Base-by-base conservation (phyloP, 2,797 vertebrate genomes). In the Sebastes oblongus region DNA sequence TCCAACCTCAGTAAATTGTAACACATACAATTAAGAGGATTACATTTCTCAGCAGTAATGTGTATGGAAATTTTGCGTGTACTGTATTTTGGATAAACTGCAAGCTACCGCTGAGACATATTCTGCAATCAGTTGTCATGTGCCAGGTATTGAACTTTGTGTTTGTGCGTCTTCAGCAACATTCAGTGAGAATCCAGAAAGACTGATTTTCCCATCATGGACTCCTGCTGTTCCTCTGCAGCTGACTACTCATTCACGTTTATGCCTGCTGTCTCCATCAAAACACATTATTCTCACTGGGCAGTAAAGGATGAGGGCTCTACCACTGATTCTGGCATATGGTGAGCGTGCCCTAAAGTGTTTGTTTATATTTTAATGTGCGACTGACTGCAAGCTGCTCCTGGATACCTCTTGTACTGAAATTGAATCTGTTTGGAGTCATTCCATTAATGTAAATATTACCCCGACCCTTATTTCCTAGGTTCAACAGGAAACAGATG, bases 371-470 rank as follows among this genome's bases (percentile, higher is more conserved):
- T 85, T 76, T 64, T 64, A 86, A 89, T 74, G 84, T 93, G 81
- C 22, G 80, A 90, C 81, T 83, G 80, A 90, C 83, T 83, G 80
- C 80, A 79, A 84, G 78, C 83, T 68, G 77, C 80, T 93, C 65
- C 58, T 77, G 69, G 84, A 86, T 85, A 84, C 81, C 74, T 87
- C 77, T 92, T 93, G 92, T 95, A 95, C 94, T 93, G 94, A 94
- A 95, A 96, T 88, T 58, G 36, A 84, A 95, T 92, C 89, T 73
- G 86, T 92, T 94, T 92, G 90, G 85, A 94, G 80, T 88, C 77
- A 83, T 92, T 89, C 87, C 84, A 91, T 94, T 93, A 95, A 93
- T 69, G 86, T 93, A 95, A 95, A 96, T 95, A 95, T 95, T 95
- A 90, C 92, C 90, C 88, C 94, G 94, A 95, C 93, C 93, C 73